Percentiles rank a stretch among this genome's conserved stretches.
These are phyloP conservation scores for Heliconius eleuchia DNA, from an alignment of 1,140 invertebrate genomes.

Conservation along the genomic window DNA sequence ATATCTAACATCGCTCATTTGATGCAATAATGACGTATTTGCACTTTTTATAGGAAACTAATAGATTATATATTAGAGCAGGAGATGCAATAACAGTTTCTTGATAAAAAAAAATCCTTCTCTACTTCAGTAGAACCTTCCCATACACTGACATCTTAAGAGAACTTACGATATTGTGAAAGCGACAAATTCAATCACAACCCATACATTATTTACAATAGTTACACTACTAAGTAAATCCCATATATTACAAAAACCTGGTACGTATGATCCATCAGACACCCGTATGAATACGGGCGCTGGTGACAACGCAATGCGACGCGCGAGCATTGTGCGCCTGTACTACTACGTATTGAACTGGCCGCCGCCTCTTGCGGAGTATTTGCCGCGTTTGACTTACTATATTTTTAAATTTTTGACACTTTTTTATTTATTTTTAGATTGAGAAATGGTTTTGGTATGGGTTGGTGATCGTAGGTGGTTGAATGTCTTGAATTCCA, in stretches of 20 bases:
- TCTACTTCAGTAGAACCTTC: too few relatives aligned
- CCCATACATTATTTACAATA: background rate
- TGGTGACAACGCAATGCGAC: slow-evolving; percentile 68
- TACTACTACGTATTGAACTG: slow-evolving; percentile 53
- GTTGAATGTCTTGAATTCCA: too few relatives aligned
- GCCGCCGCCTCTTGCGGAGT: slow-evolving; percentile 41
- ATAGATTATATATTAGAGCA: too few relatives aligned
- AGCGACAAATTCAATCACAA: background rate
- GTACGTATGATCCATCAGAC: slow-evolving; percentile 62
- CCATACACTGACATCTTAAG: too few relatives aligned
- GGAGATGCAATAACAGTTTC: too few relatives aligned
- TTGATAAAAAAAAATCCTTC: too few relatives aligned
- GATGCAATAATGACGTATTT: too few relatives aligned
- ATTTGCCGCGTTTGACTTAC: slow-evolving; percentile 25
- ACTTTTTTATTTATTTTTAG: background rate
- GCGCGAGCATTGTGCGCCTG: slow-evolving; percentile 54
- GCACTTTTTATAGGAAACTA: too few relatives aligned
- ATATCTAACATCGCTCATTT: too few relatives aligned
- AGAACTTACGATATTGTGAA: too few relatives aligned
- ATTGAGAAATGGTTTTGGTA: background rate
- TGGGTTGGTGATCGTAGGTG: background rate
- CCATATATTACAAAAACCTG: slow-evolving; percentile 46
- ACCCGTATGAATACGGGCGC: slow-evolving; percentile 51
- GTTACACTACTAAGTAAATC: background rate
- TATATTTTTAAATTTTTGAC: background rate